Base-by-base conservation (phyloP, 1,140 invertebrate genomes). In the Brachionus paranguensis region DNA sequence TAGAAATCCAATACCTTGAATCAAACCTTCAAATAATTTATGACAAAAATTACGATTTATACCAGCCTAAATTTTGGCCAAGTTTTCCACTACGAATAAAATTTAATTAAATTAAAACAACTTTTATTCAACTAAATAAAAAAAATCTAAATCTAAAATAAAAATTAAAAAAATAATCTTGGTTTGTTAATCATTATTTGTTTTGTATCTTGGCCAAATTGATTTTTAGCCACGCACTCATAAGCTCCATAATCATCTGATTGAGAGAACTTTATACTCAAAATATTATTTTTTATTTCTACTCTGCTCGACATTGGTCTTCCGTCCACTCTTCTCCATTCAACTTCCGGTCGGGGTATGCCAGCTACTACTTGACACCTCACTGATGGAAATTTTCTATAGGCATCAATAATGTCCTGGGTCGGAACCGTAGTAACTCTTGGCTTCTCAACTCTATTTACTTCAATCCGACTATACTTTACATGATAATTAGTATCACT, bases 401-500 rank as follows among this genome's bases (percentile, higher is more conserved):
- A 64, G 0, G 12, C 7, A 64, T 81, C 78, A n/a, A 81, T 60
- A 1, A 14, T 41, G 14, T 81, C 41, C 43, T 81, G 53, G 12
- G 8, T 64, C 4, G 78, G 78, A 37, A n/a, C 17, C 3, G 17
- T 43, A 5, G 4, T 14, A 11, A 81, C 6, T 7, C 14, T 45
- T 0, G 78, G 78, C n/a, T 60, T 64, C 64, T 81, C 53, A 43
- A 29, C 37, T 64, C 37, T 27, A 27, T 64, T 41, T 14, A 81
- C 78, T 81, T 81, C 78, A 37, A 81, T 53, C 41, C 53, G n/a
- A 12, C 37, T 68, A 20, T 81, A 81, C 17, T 81, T 55, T n/a
- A 45, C 3, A 24, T 27, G 0, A 45, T 17, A 33, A 24, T 81
- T 27, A 29, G n/a, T 60, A 45, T 64, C 53, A 43, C n/a, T 81